Evolutionary conservation across 2,888 invertebrate genomes (phyloP), one percentile per base, ranked within the genome.

Genomic region (Scrobipalpa atriplicella): DNA sequence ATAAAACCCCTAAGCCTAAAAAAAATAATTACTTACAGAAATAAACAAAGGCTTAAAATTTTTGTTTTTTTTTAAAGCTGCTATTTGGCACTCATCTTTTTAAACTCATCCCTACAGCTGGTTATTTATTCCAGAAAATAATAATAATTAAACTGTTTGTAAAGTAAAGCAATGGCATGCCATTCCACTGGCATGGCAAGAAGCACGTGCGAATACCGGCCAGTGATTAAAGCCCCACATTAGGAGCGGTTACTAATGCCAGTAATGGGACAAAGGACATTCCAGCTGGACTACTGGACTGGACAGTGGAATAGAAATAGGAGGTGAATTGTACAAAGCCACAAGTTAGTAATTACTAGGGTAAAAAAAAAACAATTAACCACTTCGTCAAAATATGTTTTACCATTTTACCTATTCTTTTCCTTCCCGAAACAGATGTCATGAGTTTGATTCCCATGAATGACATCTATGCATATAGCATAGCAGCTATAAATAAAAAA

Each of bases 131-230:
- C 21, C 54, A 62, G 21, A 62, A 41, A 41, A 62, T 21, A 62
- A 18, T 43, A 62, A 43, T 43, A 16, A 58, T 58, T 38, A 63
- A 51, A 38, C 11, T n/a, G 29, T 39, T 62, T 62, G 41, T 16
- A 62, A 41, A 16, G 41, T 16, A 62, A 41, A 16, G 63, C 36
- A 64, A n/a, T 52, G 54, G 51, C 56, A 64, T 64, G 64, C 52
- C 18, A 52, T 64, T 64, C 41, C 13, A 41, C 8, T 16, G 16
- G 58, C 58, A 36, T 60, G 21, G 21, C 52, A 61, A 66, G 66
- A 36, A 60, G 75, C 78, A 78, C 77, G 78, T 76, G 77, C 75
- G 71, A 73, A 78, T 77, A 62, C 74, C 72, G 69, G 63, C 62
- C 66, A 71, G 67, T 75, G 75, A 76, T 73, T 75, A 74, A 66